phyloP scores from a whole-genome alignment of 2,113 vertebrate genomes.

The Oncorhynchus masou region DNA sequence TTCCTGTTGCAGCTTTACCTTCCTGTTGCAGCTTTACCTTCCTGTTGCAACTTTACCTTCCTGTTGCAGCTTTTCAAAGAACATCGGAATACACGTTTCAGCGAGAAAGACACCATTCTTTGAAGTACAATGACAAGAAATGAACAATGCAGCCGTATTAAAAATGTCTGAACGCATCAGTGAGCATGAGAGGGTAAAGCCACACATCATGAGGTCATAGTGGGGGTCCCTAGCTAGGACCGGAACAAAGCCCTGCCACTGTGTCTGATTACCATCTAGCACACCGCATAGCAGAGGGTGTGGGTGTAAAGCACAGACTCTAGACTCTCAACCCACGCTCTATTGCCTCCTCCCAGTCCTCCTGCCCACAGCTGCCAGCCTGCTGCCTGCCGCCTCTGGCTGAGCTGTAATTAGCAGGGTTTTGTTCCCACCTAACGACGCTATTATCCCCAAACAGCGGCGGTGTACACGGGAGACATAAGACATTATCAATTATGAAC shows the following conservation, averaged over 20 bases:
- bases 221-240: slow-evolving; percentile 54
- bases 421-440: slow-evolving; percentile 74
- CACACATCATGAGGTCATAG: slow-evolving; percentile 64
- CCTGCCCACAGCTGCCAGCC: slow-evolving; percentile 66
- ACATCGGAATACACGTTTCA: slow-evolving; percentile 13
- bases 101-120: slow-evolving; percentile 17
- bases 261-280: slow-evolving; percentile 70
- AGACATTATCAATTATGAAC: slow-evolving; percentile 73
- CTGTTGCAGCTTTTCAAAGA: slow-evolving; percentile 23
- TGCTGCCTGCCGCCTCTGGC: slow-evolving; percentile 65
- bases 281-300: slow-evolving; percentile 64
- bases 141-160: slow-evolving; percentile 63
- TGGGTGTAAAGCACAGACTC: slow-evolving; percentile 68
- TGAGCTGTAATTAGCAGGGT: slow-evolving; percentile 72
- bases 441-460: slow-evolving; percentile 75
- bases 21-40: no score
- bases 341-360: slow-evolving; percentile 68
- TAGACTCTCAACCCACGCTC: slow-evolving; percentile 69
- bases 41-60: no score
- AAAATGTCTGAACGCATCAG: slow-evolving; percentile 59
- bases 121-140: slow-evolving; percentile 60
- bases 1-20: no score
- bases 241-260: slow-evolving; percentile 68
- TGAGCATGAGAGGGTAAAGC: slow-evolving; percentile 68
- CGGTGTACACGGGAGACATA: slow-evolving; percentile 62